Evolutionary conservation across 2,797 vertebrate genomes (phyloP).

Genomic region (Stomatorhinus walkeri): DNA sequence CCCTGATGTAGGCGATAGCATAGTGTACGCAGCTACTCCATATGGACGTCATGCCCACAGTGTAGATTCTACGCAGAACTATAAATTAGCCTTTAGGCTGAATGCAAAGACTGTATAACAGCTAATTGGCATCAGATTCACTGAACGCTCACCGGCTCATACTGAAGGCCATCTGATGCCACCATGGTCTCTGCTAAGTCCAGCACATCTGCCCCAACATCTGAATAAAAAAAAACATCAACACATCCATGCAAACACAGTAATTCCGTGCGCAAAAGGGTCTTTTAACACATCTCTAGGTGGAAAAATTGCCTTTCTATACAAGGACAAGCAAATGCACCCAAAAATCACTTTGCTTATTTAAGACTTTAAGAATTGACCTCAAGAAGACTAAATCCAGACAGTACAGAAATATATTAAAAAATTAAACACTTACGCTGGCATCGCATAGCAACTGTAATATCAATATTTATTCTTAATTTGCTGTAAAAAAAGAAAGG

Average conservation of each 20-base stretch:
- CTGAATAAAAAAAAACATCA: constrained; percentile 47
- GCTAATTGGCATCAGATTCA: not conserved
- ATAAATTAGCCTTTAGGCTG: not conserved
- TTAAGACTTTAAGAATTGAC: not conserved
- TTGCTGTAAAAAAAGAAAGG: constrained; percentile 67
- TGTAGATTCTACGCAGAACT: not conserved
- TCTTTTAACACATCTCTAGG: not conserved
- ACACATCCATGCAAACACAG: not conserved
- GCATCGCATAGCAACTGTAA: constrained; percentile 96
- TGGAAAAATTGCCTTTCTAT: not conserved
- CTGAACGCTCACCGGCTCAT: constrained; percentile 80
- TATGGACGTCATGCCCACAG: not conserved
- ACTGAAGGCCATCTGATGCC: constrained; percentile 80
- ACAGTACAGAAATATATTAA: not conserved
- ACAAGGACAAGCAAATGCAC: not conserved
- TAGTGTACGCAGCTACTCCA: not conserved
- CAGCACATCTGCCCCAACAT: constrained; percentile 90
- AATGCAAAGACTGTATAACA: not conserved
- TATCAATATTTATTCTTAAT: constrained; percentile 91
- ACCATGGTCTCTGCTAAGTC: constrained; percentile 97
- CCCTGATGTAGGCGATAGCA: not conserved
- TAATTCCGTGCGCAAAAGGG: not conserved
- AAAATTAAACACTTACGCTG: constrained; percentile 75
- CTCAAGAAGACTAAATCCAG: not conserved
- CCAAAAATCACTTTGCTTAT: not conserved